phyloP scores from a whole-genome alignment of 2,113 vertebrate genomes.

The Seriola quinqueradiata region DNA sequence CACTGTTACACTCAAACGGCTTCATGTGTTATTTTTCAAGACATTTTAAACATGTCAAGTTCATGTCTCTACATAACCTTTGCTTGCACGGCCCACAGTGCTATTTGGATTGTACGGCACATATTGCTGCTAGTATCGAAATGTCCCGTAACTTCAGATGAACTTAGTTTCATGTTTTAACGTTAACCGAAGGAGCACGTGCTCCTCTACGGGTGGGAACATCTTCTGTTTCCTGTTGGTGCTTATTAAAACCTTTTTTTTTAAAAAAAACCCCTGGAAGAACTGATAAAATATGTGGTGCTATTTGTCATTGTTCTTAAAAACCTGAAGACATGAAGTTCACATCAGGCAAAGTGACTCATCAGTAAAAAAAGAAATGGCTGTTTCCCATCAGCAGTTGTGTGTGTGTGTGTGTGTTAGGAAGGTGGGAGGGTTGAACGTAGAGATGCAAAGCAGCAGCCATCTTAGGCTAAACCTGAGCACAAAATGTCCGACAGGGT shows the following conservation, averaged over 20 bases:
- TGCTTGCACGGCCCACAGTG: background rate
- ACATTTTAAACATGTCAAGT: background rate
- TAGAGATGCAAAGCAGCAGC: accelerated
- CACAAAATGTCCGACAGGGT: conserved; percentile 36
- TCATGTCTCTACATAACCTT: background rate
- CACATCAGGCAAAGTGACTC: background rate
- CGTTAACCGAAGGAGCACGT: background rate
- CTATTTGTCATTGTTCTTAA: accelerated
- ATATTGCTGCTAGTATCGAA: too few relatives aligned
- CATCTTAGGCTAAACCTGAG: conserved; percentile 5
- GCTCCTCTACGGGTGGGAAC: background rate
- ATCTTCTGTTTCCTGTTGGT: background rate
- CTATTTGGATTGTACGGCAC: background rate
- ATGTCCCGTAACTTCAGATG: too few relatives aligned
- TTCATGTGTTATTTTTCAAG: background rate
- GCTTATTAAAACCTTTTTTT: background rate
- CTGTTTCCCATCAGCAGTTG: conserved; percentile 15
- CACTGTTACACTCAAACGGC: background rate
- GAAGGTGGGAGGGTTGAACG: background rate
- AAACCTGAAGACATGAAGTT: background rate
- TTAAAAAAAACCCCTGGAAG: too few relatives aligned
- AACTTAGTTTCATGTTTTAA: background rate
- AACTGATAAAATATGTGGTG: too few relatives aligned
- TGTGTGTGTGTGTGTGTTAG: accelerated
- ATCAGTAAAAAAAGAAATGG: background rate